Base-by-base conservation (phyloP, 2,888 invertebrate species). In the Chrysomela aeneicollis region DNA sequence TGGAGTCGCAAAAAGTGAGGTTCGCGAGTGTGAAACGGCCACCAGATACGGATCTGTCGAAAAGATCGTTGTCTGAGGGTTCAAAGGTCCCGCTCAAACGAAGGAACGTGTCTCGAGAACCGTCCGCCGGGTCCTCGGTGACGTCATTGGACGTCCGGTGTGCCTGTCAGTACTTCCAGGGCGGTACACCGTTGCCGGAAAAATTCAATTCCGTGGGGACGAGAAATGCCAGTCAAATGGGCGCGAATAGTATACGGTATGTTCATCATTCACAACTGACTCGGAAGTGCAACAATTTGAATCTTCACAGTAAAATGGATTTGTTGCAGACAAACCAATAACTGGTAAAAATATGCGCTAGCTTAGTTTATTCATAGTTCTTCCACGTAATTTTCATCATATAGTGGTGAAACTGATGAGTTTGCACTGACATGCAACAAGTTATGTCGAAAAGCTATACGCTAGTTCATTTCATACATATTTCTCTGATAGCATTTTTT, bases 151-250 rank as follows among this genome's bases (percentile, higher is more conserved):
- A 93, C 81, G 93, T 94, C 68, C 89, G 94, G 74, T 93, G 94
- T 83, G 93, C 87, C 73, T 93, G 94, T 84, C 93, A 94, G 84
- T 94, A 89, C 84, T 94, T 89, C 83, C 90, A 92, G 85, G 89
- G 90, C 81, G 91, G 93, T 82, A 90, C 91, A 66, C 83, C 93
- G 74, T 84, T 93, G 75, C 93, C 93, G 67, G 69, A 68, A 17
- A 67, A 67, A 10, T 55, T 51, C 21, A 90, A 91, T 81, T 89
- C 89, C 69, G 85, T 88, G 74, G 89, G 87, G 81, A 88, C 73
- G 19, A 72, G 77, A 59, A 78, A 78, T 19, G 72, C 69, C 58
- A 77, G 75, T 64, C 47, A 62, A 37, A 67, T 63, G 52, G 57
- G 51, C 57, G 53, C 60, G 53, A 60, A 53, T 42, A 17, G 46